These are phyloP conservation scores for Zaprionus tsacasi DNA, from an alignment of 1,140 invertebrate species.

Conservation along the genomic window DNA sequence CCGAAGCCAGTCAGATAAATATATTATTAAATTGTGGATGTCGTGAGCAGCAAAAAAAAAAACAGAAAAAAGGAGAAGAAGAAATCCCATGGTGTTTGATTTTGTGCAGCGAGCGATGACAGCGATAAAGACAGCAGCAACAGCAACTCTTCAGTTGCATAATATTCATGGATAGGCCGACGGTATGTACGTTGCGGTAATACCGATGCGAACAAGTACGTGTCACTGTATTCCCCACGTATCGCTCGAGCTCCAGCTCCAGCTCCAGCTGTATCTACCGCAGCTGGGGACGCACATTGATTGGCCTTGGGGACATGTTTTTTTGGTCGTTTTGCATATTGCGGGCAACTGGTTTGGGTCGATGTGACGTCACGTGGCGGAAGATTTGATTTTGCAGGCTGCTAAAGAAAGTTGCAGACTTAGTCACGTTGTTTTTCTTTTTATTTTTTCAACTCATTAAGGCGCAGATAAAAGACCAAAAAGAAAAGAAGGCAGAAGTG, in stretches of 20 bases:
- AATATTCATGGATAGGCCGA: constrained; percentile 65
- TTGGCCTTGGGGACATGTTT: constrained; percentile 56
- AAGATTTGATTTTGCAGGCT: constrained; percentile 31
- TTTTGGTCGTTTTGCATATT: constrained; percentile 44
- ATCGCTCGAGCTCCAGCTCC: not conserved
- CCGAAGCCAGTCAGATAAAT: constrained; percentile 51
- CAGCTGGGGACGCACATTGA: constrained; percentile 36
- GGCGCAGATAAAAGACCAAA: constrained; percentile 16
- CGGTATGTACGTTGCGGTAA: constrained; percentile 56
- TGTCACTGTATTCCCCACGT: too few relatives aligned
- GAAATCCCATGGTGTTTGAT: constrained; percentile 23
- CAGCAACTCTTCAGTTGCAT: constrained; percentile 53
- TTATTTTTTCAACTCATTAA: constrained; percentile 37
- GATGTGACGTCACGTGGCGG: constrained; percentile 55
- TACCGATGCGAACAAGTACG: constrained; percentile 50
- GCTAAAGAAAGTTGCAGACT: constrained; percentile 60
- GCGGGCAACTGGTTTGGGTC: constrained; percentile 36
- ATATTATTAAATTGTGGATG: constrained; percentile 66
- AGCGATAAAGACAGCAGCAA: constrained; percentile 1
- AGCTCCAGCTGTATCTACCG: constrained; percentile 12
- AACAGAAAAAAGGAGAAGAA: constrained; percentile 1
- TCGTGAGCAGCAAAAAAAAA: constrained; percentile 46
- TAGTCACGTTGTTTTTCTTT: constrained; percentile 53
- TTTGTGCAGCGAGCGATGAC: constrained; percentile 55
- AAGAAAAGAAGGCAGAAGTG: constrained; percentile 14